Conservation (phyloP, 1,140 invertebrate genomes). For the Drosophila asahinai region DNA sequence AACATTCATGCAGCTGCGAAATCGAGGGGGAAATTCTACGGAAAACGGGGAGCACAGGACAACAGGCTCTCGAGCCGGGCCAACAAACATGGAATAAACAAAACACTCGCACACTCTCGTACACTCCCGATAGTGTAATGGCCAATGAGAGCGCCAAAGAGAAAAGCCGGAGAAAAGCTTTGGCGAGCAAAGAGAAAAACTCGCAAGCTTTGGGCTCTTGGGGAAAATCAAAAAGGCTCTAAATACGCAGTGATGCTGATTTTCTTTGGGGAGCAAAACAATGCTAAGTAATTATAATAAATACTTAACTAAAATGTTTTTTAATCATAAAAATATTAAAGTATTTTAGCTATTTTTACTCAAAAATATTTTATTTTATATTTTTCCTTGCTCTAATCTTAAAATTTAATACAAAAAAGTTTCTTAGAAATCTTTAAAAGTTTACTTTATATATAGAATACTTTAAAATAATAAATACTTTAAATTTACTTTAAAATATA, state of each 20-base stretch:
- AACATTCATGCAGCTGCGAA: not conserved
- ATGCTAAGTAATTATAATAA: not conserved
- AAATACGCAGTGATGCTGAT: conserved; percentile 22
- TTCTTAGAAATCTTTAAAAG: too few species aligned
- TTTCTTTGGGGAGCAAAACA: not conserved
- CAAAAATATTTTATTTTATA: not conserved
- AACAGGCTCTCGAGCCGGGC: conserved; percentile 42
- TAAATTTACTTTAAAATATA: too few species aligned
- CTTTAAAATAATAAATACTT: too few species aligned
- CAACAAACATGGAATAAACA: conserved; percentile 63
- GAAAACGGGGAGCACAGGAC: conserved; percentile 17
- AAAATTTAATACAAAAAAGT: too few species aligned
- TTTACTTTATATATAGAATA: too few species aligned
- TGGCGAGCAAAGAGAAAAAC: conserved; percentile 8
- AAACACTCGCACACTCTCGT: conserved; percentile 24
- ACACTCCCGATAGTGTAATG: not conserved
- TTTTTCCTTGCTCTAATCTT: not conserved
- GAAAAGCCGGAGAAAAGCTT: conserved; percentile 28
- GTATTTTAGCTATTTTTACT: not conserved
- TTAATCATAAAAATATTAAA: not conserved
- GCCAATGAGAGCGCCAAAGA: conserved; percentile 27
- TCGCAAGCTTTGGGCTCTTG: conserved; percentile 32
- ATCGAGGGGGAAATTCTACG: not conserved
- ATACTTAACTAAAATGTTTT: not conserved
- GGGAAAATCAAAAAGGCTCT: not conserved